Conservation (phyloP, 2,888 invertebrate genomes). For the Diachrysia chrysitis region DNA sequence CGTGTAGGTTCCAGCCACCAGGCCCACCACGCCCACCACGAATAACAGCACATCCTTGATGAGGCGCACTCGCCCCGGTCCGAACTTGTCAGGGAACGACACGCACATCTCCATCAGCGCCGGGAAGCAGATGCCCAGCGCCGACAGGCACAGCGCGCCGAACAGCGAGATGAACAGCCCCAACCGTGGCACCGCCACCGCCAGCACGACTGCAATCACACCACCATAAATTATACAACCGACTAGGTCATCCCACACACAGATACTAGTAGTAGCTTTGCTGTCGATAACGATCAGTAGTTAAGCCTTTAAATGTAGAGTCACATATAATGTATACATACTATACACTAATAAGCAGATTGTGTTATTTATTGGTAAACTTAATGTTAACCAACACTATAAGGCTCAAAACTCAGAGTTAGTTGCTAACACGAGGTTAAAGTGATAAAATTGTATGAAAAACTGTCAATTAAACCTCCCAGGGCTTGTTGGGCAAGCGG, state of each 20-base stretch:
- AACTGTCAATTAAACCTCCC: too few relatives aligned
- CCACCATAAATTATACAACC: not conserved
- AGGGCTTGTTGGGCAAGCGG: too few relatives aligned
- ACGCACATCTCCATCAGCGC: slow-evolving; percentile 89
- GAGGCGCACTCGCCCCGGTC: slow-evolving; percentile 68
- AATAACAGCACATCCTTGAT: slow-evolving; percentile 89
- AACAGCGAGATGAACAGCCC: slow-evolving; percentile 94
- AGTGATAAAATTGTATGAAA: too few relatives aligned
- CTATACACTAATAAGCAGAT: too few relatives aligned
- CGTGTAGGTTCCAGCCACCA: slow-evolving; percentile 91
- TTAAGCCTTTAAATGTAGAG: too few relatives aligned
- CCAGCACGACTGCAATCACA: slow-evolving; percentile 91
- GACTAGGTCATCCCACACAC: not conserved
- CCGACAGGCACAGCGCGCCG: slow-evolving; percentile 96
- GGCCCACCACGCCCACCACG: slow-evolving; percentile 90
- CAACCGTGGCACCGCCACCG: slow-evolving; percentile 93
- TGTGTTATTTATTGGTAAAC: too few relatives aligned
- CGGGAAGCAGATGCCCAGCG: slow-evolving; percentile 96
- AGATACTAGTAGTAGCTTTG: not conserved
- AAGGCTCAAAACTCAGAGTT: too few relatives aligned
- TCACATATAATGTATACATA: too few relatives aligned
- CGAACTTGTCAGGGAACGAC: slow-evolving; percentile 90
- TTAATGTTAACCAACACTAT: too few relatives aligned
- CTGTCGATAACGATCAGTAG: too few relatives aligned
- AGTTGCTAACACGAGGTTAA: too few relatives aligned